Evolutionary conservation across 2,113 vertebrate species (phyloP), one percentile per base, ranked within the genome.

Genomic region (Pseudolaguvia tuberculata): DNA sequence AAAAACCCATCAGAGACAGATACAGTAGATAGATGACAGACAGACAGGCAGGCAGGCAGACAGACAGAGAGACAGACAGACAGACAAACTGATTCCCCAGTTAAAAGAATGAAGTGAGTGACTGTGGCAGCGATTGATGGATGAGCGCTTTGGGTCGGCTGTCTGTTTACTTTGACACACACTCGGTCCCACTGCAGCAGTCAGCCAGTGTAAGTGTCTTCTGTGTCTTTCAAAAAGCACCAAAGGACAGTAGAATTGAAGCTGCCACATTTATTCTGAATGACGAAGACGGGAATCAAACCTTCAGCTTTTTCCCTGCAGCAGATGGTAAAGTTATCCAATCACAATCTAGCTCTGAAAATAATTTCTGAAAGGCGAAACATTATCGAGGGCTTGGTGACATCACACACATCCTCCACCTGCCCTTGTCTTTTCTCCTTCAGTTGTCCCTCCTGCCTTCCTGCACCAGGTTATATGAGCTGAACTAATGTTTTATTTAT

Each of bases 61-160:
- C 18, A 45, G 31, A 35, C 31, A 35, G 31, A 35, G 31, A 35
- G 31, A 6, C 3, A 35, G 31, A 35, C 31, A 88, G 45, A 50
- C 20, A 50, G 45, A 65, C 9, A 65, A 21, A 53, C 7, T 21
- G 51, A 53, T 86, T 82, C 85, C 75, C 81, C 71, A 80, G 72
- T 78, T 79, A 78, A 76, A 61, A 15, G 79, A 78, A 79, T 25
- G 3, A 80, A 79, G 83, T 39, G 67, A 20, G 6, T 82, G 84
- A 82, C 73, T 78, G 84, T 84, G 83, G 2, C 76, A 59, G 31
- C 18, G 6, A 1, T 1, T 85, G 87, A 90, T 85, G 80, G 89
- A 91, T 85, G 85, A 86, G 84, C 81, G 83, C 84, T 86, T 80
- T 57, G 12, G 0, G 1, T 57, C 77, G 77, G 59, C 72, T n/a